phyloP scores from a whole-genome alignment of 2,797 vertebrate genomes.

The Menidia menidia region DNA sequence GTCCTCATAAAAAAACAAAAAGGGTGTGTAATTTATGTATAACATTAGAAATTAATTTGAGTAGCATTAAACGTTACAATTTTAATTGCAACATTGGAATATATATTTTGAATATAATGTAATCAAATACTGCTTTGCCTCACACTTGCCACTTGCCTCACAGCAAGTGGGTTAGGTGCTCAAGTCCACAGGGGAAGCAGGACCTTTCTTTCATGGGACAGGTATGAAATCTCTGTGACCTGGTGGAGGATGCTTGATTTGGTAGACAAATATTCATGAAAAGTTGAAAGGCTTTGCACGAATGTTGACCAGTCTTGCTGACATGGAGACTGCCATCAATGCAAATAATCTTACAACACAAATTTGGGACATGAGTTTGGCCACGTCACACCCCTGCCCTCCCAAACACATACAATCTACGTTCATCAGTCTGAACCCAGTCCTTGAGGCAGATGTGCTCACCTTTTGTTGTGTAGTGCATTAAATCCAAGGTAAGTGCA shows the following conservation, averaged over 20 bases:
- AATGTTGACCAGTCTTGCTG: background rate
- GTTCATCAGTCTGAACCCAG: background rate
- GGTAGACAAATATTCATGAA: conserved; percentile 74
- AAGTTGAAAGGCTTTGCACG: conserved; percentile 29
- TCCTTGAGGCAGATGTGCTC: conserved; percentile 4
- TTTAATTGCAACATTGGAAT: too few species aligned
- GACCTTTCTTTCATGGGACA: background rate
- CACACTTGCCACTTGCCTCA: background rate
- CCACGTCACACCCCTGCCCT: background rate
- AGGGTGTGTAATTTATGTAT: too few species aligned
- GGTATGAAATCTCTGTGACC: conserved; percentile 8
- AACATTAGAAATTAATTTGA: too few species aligned
- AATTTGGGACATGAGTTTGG: background rate
- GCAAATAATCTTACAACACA: conserved; percentile 63
- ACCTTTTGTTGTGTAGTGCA: conserved; percentile 7
- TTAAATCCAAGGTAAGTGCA: conserved; percentile 54
- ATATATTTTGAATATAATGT: too few species aligned
- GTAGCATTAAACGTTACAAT: too few species aligned
- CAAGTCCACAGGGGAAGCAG: too few species aligned
- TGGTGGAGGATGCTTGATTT: conserved; percentile 63
- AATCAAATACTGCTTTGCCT: background rate
- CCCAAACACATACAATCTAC: background rate
- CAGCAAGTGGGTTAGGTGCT: too few species aligned
- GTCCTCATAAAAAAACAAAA: too few species aligned
- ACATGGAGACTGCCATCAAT: conserved; percentile 45